Base-by-base conservation (phyloP, 2,113 vertebrate species). In the Paramisgurnus dabryanus region DNA sequence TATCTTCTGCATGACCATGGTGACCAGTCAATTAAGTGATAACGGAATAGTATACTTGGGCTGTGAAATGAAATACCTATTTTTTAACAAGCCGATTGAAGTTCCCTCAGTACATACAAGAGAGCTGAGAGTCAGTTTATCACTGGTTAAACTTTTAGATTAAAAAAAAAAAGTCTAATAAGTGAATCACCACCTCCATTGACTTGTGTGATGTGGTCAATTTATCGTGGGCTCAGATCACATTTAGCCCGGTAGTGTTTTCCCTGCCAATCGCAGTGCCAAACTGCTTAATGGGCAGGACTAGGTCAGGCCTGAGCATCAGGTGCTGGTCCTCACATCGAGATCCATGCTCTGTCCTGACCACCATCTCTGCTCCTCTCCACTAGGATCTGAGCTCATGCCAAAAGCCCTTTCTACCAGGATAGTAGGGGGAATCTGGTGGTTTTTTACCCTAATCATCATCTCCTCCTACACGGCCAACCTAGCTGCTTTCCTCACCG, bases 391-490 rank as follows among this genome's bases (percentile, higher is more conserved):
- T 94, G 97, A 99, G 92, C 97, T 99, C 91, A 99, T 99, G 97
- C 97, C 97, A 84, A 98, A 97, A 95, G 98, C 98, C 85, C 95
- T 99, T 85, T 99, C 98, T 90, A 99, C 98, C 92, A 96, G 98
- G 93, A 99, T 99, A 93, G 97, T 99, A 89, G 97, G 98, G 91
- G 98, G 98, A 89, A 99, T 99, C 93, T 99, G 97, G 98, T 99
- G 97, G 98, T 99, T 99, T 95, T 99, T 99, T 92, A 99, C 97
- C 77, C 95, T 99, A 91, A 99, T 99, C 95, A 98, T 99, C 95
- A 99, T 99, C 94, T 99, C 97, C 82, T 99, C 97, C 86, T 99
- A 99, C 87, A 99, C 97, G 88, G 97, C 97, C 89, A 99, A 99
- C 94, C 89, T 99, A 93, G 97, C 97, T 75, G 97, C 97, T 88